Base-by-base conservation (phyloP, 2,888 invertebrate species). In the Cephalotes varians region DNA sequence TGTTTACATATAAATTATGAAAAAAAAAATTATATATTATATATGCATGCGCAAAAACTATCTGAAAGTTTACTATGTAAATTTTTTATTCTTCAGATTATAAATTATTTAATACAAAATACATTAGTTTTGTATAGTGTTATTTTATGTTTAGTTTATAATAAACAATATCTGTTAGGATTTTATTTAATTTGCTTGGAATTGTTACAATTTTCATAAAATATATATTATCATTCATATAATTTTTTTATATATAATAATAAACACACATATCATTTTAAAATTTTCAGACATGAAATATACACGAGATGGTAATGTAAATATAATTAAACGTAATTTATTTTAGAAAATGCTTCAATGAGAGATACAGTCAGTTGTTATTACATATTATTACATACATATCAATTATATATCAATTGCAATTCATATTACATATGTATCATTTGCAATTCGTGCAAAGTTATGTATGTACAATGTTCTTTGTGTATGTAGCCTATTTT, bases 231-330 rank as follows among this genome's bases (percentile, higher is more conserved):
- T 49, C 21, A 31, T 21, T 15, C 9, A 28, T 67, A 12, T 51
- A 69, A 15, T 49, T 67, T 49, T 67, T 49, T 31, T 1, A 49
- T n/a, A 49, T 67, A 21, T 34, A 51, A 69, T 31, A 67, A 34
- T 21, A 6, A 21, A 44, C 9, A 51, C 7, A 47, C 15, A n/a
- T 40, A 6, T 25, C 25, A 40, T n/a, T 58, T 72, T 12, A 28
- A 25, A 56, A 58, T n/a, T 28, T 56, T 56, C 5, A 31, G 10
- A 51, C 18, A 58, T 21, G 2, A 71, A 37, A 74, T 34, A 25
- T 15, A 34, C 15, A 3, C n/a, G n/a, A 47, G 1, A 44, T 7
- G n/a, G n/a, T n/a, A n/a, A n/a, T n/a, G n/a, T n/a, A n/a, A n/a
- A n/a, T n/a, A n/a, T n/a, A n/a, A 1, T 62, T 34, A 74, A 34